These are phyloP conservation scores for Syndactyla subalaris DNA, from an alignment of 2,797 vertebrate species.

Conservation along the genomic window DNA sequence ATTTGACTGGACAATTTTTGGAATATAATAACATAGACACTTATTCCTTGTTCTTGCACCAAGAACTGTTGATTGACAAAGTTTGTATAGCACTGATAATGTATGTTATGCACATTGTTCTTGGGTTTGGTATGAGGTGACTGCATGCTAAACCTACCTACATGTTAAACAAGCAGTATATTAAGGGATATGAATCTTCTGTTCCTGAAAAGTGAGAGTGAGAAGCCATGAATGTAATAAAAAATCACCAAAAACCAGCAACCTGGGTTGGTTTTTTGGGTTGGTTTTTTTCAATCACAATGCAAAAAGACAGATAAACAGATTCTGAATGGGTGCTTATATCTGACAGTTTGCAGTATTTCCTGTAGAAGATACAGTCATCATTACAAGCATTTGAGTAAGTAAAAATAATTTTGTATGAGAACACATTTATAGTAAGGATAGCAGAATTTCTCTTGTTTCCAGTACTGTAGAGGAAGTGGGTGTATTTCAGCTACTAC, in stretches of 20 bases:
- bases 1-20: background rate
- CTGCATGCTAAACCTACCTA: background rate
- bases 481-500: background rate
- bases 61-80: background rate
- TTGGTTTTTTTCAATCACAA: background rate
- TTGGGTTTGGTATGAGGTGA: background rate
- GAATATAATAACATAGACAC: background rate
- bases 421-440: background rate
- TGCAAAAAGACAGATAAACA: background rate
- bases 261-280: too few species aligned
- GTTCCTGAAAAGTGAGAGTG: background rate
- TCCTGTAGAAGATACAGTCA: background rate
- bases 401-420: background rate
- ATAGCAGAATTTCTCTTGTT: background rate
- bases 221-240: background rate
- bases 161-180: background rate
- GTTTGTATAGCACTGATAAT: background rate
- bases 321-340: background rate
- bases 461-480: conserved; percentile 43
- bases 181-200: background rate
- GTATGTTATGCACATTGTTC: background rate
- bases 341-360: background rate
- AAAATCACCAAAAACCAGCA: background rate
- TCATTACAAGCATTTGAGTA: conserved; percentile 4
- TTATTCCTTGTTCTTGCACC: background rate